These are phyloP conservation scores for Gambelia wislizenii DNA, from an alignment of 2,797 vertebrate species.

Conservation along the genomic window DNA sequence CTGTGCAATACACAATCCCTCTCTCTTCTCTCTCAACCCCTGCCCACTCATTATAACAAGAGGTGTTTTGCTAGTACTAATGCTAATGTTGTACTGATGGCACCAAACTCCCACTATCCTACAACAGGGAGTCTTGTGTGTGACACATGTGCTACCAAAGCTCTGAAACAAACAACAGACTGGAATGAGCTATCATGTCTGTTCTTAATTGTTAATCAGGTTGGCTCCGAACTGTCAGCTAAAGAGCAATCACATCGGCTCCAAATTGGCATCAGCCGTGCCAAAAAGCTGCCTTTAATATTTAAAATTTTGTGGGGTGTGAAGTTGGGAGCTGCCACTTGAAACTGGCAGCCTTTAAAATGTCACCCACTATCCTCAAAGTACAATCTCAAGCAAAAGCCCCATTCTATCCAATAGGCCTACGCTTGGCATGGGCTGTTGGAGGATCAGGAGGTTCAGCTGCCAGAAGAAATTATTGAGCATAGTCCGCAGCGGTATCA, in stretches of 20 bases:
- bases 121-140: conserved; percentile 15
- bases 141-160: neutral
- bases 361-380: neutral
- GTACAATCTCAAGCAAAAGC: neutral
- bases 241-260: conserved; percentile 64
- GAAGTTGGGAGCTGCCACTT: conserved; percentile 62
- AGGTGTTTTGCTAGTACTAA: neutral
- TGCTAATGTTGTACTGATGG: neutral
- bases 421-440: no score
- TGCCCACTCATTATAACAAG: neutral
- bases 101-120: conserved; percentile 2
- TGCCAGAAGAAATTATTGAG: conserved; percentile 39
- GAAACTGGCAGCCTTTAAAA: conserved; percentile 44
- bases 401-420: neutral
- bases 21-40: neutral
- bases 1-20: no score
- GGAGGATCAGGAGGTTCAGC: neutral
- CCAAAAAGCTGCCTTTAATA: conserved; percentile 73
- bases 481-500: conserved; percentile 36
- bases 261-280: conserved; percentile 69
- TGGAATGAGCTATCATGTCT: conserved; percentile 68
- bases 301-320: conserved; percentile 71
- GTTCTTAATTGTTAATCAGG: conserved; percentile 68
- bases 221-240: conserved; percentile 43
- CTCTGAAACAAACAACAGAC: conserved; percentile 68